phyloP scores from a whole-genome alignment of 2,888 invertebrate species.

The Plemyria rubiginata region DNA sequence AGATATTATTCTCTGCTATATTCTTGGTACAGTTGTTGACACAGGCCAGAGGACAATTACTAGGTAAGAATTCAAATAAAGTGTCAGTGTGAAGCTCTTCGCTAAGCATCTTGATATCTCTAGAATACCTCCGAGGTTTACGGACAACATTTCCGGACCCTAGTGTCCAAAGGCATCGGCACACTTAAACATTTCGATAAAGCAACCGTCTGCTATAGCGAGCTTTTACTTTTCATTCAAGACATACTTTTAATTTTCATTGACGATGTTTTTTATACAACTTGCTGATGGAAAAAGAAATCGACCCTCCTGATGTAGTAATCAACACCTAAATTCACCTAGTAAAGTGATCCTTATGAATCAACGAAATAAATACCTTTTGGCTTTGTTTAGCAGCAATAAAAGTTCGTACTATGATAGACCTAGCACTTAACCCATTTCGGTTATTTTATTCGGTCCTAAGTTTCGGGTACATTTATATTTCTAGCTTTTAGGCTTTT shows the following conservation, averaged over 20 bases:
- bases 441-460: conserved; percentile 18
- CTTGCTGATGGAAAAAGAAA: too few relatives aligned
- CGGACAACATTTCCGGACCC: conserved; percentile 21
- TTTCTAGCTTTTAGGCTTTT: conserved; percentile 17
- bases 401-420: too few relatives aligned
- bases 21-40: not conserved
- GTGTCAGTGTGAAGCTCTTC: not conserved
- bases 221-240: too few relatives aligned
- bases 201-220: not conserved
- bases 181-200: conserved; percentile 12
- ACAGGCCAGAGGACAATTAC: not conserved
- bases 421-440: conserved; percentile 5
- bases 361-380: too few relatives aligned
- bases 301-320: too few relatives aligned
- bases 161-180: conserved; percentile 12
- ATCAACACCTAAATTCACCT: too few relatives aligned
- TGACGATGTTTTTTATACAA: too few relatives aligned
- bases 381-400: too few relatives aligned
- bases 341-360: too few relatives aligned
- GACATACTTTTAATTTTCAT: too few relatives aligned
- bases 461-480: conserved; percentile 13
- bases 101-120: conserved; percentile 21
- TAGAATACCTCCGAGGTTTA: conserved; percentile 18
- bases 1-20: not conserved
- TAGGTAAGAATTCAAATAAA: conserved; percentile 12